Evolutionary conservation across 2,888 invertebrate genomes (phyloP).

Genomic region (Callinectes sapidus): DNA sequence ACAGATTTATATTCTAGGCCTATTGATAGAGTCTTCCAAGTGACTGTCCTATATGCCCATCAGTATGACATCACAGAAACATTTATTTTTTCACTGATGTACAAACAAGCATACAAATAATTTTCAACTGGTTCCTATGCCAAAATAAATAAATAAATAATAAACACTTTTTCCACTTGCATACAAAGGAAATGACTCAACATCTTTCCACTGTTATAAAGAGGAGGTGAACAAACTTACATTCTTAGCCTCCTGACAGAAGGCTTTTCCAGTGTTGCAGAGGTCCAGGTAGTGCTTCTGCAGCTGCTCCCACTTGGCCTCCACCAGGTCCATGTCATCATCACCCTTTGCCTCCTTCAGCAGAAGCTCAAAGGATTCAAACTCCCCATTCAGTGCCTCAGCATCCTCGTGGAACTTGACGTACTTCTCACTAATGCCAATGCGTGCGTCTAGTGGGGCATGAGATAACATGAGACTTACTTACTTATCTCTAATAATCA

Average conservation of each 20-base stretch:
- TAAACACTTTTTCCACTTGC: too few species aligned
- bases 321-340: slow-evolving; percentile 78
- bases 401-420: slow-evolving; percentile 85
- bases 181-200: too few species aligned
- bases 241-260: slow-evolving; percentile 81
- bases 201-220: too few species aligned
- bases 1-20: slow-evolving; percentile 78
- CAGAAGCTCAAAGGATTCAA: slow-evolving; percentile 82
- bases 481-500: neutral
- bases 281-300: slow-evolving; percentile 82
- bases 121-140: too few species aligned
- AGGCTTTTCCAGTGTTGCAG: slow-evolving; percentile 82
- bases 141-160: too few species aligned
- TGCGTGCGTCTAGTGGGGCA: slow-evolving; percentile 77
- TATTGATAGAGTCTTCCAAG: slow-evolving; percentile 83
- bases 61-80: too few species aligned
- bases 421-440: slow-evolving; percentile 82
- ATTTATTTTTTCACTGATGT: too few species aligned
- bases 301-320: slow-evolving; percentile 82
- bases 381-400: slow-evolving; percentile 81
- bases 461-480: neutral
- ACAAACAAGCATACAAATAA: too few species aligned
- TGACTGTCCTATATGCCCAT: slow-evolving; percentile 72
- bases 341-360: slow-evolving; percentile 78
- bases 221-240: slow-evolving; percentile 76